Conservation (phyloP, 2,113 vertebrate genomes). For the Sprattus sprattus region DNA sequence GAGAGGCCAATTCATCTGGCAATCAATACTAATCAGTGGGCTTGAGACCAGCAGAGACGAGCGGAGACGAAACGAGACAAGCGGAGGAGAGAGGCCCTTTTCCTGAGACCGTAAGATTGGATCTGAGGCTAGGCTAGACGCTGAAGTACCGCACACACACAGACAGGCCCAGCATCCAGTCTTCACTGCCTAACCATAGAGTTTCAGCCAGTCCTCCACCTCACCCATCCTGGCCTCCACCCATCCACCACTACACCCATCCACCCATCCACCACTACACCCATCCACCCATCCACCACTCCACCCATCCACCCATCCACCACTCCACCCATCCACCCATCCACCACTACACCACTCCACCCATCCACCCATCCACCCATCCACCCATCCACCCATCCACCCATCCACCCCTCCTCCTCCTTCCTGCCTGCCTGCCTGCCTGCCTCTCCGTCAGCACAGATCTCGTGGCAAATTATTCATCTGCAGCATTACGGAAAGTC, state of each 20-base stretch:
- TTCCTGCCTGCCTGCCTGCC: neutral
- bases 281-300: too few relatives aligned
- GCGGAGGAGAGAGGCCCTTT: neutral
- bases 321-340: neutral
- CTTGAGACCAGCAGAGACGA: neutral
- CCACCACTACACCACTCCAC: too few relatives aligned
- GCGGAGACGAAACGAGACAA: neutral
- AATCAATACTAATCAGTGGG: slow-evolving; percentile 78
- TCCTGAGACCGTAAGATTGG: neutral
- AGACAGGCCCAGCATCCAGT: neutral
- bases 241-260: neutral
- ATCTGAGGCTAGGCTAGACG: neutral
- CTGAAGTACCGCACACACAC: neutral
- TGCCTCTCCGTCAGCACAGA: neutral
- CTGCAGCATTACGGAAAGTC: neutral
- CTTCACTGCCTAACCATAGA: neutral
- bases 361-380: neutral
- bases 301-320: neutral
- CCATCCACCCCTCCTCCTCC: neutral
- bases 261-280: neutral
- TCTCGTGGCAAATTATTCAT: slow-evolving; percentile 6
- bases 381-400: neutral
- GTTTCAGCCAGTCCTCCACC: neutral
- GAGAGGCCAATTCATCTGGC: slow-evolving; percentile 72
- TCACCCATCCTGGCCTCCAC: neutral